Evolutionary conservation across 2,113 vertebrate species (phyloP), one percentile per base, ranked within the genome.

Genomic region (Ictalurus punctatus): DNA sequence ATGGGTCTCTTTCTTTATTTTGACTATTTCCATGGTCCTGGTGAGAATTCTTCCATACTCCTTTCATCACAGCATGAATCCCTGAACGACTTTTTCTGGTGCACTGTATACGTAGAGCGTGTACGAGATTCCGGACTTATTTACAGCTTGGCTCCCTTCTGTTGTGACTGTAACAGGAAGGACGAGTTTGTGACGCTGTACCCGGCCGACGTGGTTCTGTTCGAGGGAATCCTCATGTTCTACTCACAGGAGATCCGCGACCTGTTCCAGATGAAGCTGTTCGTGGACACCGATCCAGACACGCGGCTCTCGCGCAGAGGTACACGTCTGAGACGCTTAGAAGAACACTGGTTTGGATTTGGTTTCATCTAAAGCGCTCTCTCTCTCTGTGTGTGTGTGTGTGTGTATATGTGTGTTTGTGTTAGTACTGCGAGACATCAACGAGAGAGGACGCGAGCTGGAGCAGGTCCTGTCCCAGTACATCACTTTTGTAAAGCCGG

Each of bases 211-310:
- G 98, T 99, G 92, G 97, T 99, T 90, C 96, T 99, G 84, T 99
- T 99, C 0, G 98, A 99, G 91, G 98, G 98, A 71, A 99, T 99
- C 90, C 95, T 99, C 93, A 98, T 98, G 92, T 99, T 99, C 95
- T 99, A 99, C 94, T 96, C 96, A 1, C 97, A 99, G 94, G 97
- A 99, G 89, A 97, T 99, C 89, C 94, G 98, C 88, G 98, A 99
- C 89, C 95, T 99, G 52, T 99, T 99, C 93, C 98, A 98, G 93
- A 99, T 99, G 98, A 99, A 99, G 92, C 96, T 99, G 21, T 99
- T 99, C 0, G 98, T 99, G 84, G 98, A 99, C 94, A 99, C 98
- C 0, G 98, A 99, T 0, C 97, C 98, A 0, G 98, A 99, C 93
- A 99, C 98, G 0, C 95, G 98, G 40, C 97, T 99, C 56, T 99